Base-by-base conservation (phyloP, 1,140 invertebrate genomes). In the Calliopsis andreniformis region DNA sequence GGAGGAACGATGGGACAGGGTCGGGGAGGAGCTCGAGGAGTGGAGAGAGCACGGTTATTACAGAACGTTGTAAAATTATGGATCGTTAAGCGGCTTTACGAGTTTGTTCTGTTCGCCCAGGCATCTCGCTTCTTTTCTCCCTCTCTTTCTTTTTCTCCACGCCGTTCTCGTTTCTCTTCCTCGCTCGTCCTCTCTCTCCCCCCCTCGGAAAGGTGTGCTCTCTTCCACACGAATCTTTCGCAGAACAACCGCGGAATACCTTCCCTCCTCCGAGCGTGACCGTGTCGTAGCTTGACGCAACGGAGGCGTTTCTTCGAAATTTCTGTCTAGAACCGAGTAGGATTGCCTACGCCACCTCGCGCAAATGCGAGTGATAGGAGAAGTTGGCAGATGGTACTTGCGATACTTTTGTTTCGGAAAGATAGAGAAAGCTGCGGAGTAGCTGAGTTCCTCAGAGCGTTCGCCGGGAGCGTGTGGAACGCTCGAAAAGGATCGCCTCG, bases 1-100 rank as follows among this genome's bases (percentile, higher is more conserved):
- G 49, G 66, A 67, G 39, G 35, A 39, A 39, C 35, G 53, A 56
- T 39, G 71, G 56, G 56, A 55, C 59, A 42, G 49, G 32, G 32
- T 12, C 12, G 51, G 42, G 39, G 56, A 71, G 56, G 59, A 73
- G 67, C 49, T 47, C 64, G 56, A 32, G 51, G 79, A 58, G 47
- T 4, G 56, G 45, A 70, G 59, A 79, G 76, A 78, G 68, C 80
- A 83, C 76, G 80, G 83, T 89, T 88, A 89, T 89, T 89, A 90
- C 79, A 87, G 88, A 88, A 88, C 84, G 86, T 87, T 88, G 86
- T 84, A 88, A 89, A 90, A 90, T 90, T 90, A 90, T 90, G 87
- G 88, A 88, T 89, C 89, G 89, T 90, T 90, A 89, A 89, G 79
- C 76, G 75, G 79, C 78, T 89, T 89, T 89, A 90, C 87, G 87